Percentiles rank a stretch among this genome's conserved stretches.
Conservation (phyloP, 2,888 invertebrate genomes). For the Autographa gamma region DNA sequence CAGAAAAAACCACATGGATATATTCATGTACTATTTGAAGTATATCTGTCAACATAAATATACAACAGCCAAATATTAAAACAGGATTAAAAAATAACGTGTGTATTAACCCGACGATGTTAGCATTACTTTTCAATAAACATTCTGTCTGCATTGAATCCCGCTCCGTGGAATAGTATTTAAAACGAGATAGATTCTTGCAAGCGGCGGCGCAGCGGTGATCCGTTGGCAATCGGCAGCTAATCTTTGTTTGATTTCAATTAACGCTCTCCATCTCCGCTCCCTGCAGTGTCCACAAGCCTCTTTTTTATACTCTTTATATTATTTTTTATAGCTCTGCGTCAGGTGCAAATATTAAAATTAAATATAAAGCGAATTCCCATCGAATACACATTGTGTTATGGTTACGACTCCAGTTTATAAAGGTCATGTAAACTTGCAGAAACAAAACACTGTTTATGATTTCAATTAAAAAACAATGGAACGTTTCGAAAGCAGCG, state of each 20-base stretch:
- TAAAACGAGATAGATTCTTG: constrained; percentile 70
- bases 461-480: constrained; percentile 22
- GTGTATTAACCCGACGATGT: constrained; percentile 26
- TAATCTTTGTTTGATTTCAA: constrained; percentile 87
- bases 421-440: not conserved
- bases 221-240: constrained; percentile 74
- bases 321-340: constrained; percentile 11
- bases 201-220: constrained; percentile 65
- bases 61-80: not conserved
- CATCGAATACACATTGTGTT: not conserved
- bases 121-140: constrained; percentile 52
- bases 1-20: not conserved
- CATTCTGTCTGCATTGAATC: constrained; percentile 47
- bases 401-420: not conserved
- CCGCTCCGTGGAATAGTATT: constrained; percentile 55
- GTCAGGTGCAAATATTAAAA: constrained; percentile 23
- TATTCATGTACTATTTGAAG: not conserved
- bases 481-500: constrained; percentile 12
- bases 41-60: not conserved
- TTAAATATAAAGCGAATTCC: constrained; percentile 11
- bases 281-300: constrained; percentile 52
- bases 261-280: constrained; percentile 68
- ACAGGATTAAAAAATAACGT: constrained; percentile 6
- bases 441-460: constrained; percentile 5
- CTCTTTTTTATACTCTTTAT: constrained; percentile 35